A percentile compares a stretch with the other conserved stretches of the same genome.
Conservation (phyloP, 2,113 vertebrate genomes). For the Elaphurus davidianus region DNA sequence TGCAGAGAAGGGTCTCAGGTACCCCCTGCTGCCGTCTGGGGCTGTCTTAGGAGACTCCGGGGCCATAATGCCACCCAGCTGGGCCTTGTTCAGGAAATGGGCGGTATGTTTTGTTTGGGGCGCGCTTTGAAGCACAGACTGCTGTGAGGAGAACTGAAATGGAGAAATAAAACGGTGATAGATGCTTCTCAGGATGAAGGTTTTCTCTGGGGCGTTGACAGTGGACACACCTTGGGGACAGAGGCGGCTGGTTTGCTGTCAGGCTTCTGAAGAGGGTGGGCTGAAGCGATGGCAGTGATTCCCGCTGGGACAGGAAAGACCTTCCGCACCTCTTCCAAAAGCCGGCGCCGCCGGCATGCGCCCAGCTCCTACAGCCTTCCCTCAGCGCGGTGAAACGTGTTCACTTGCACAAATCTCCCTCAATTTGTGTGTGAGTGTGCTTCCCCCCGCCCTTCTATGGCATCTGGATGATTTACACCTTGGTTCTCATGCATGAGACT, state of each 20-base stretch:
- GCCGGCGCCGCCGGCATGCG: background rate
- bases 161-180: background rate
- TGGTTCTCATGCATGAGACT: background rate
- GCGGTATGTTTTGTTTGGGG: background rate
- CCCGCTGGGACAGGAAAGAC: background rate
- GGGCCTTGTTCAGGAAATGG: background rate
- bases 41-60: background rate
- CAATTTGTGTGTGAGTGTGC: background rate
- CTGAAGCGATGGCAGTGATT: background rate
- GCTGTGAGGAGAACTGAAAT: background rate
- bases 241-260: background rate
- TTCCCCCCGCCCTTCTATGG: background rate
- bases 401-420: background rate
- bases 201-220: background rate
- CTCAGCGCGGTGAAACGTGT: background rate
- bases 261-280: background rate
- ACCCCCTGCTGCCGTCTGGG: background rate
- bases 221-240: background rate
- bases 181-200: background rate
- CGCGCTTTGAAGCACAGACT: background rate
- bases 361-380: background rate
- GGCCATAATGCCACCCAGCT: accelerated
- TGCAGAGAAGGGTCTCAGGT: background rate
- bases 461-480: background rate
- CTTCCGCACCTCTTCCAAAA: background rate